A percentile compares a stretch with the other conserved stretches of the same genome.
Evolutionary conservation across 2,797 vertebrate species (phyloP).

Genomic region (Dryobates pubescens): DNA sequence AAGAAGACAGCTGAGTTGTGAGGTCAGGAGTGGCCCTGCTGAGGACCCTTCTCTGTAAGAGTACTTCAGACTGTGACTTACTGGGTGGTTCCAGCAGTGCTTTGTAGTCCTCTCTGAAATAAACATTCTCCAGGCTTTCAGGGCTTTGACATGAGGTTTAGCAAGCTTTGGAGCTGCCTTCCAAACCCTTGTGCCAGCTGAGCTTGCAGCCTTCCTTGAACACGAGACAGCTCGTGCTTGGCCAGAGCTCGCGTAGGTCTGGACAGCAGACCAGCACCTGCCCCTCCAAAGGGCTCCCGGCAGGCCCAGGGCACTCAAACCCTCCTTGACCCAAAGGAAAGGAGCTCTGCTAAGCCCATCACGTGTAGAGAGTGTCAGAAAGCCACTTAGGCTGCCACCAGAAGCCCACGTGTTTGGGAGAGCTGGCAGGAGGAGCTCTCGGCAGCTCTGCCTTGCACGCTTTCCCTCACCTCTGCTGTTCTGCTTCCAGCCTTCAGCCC

Average conservation of each 20-base stretch:
- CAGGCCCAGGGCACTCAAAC: not conserved
- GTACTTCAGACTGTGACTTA: not conserved
- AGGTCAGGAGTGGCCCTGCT: not conserved
- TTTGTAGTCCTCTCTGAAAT: not conserved
- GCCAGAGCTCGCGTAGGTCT: not conserved
- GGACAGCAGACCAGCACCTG: not conserved
- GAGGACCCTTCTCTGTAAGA: not conserved
- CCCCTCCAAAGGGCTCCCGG: not conserved
- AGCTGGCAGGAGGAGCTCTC: not conserved
- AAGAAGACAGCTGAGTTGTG: not conserved
- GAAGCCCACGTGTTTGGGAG: not conserved
- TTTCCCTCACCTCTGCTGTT: not conserved
- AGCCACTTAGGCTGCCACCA: not conserved
- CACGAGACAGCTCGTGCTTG: accelerated
- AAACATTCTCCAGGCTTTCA: not conserved
- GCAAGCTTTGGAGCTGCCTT: not conserved
- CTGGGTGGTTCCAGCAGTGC: accelerated
- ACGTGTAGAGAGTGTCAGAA: not conserved
- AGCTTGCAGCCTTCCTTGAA: not conserved
- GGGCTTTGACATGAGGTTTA: not conserved
- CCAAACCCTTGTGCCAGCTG: not conserved
- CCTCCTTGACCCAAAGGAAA: not conserved
- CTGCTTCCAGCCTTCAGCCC: not conserved
- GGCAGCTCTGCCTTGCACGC: not conserved
- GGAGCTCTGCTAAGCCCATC: not conserved